Evolutionary conservation across 1,140 invertebrate species (phyloP).

Genomic region (Palaemon carinicauda): DNA sequence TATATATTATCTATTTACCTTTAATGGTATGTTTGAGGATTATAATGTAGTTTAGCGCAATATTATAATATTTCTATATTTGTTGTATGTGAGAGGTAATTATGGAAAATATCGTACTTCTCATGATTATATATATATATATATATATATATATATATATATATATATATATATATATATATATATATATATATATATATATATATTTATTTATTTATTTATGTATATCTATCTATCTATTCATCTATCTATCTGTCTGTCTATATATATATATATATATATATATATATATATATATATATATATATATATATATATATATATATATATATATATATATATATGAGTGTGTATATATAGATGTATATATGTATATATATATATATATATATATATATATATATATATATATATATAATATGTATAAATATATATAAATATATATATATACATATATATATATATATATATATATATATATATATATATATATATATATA

Average conservation of each 20-base stretch:
- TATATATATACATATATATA: neutral
- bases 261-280: neutral
- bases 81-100: no score
- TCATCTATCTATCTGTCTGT: neutral
- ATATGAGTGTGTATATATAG: neutral
- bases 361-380: neutral
- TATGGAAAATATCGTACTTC: no score
- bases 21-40: no score
- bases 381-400: neutral
- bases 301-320: conserved; percentile 9
- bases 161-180: neutral
- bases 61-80: no score
- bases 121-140: no score
- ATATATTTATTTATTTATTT: neutral
- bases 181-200: neutral
- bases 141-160: no score
- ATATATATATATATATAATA: conserved; percentile 1
- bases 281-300: conserved; percentile 4
- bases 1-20: no score
- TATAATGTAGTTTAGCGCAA: no score
- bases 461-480: no score
- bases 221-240: neutral
- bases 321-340: conserved; percentile 9
- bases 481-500: no score
- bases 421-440: neutral